These are phyloP conservation scores for Chaenocephalus aceratus DNA, from an alignment of 2,113 vertebrate genomes.

Conservation along the genomic window DNA sequence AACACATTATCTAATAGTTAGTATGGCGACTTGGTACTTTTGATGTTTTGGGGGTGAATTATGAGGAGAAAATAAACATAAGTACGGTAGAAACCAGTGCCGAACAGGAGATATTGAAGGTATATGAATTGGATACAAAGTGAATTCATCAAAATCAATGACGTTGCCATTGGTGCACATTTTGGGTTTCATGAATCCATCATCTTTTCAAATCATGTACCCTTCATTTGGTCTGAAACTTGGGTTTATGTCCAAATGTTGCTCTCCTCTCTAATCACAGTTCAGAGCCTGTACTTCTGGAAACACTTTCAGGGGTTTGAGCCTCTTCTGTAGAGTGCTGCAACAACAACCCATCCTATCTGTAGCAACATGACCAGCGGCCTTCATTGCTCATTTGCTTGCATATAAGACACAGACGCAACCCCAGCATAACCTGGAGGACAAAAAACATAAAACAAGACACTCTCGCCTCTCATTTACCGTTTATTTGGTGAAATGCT, in stretches of 20 bases:
- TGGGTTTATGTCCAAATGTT: no score
- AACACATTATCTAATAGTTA: not conserved
- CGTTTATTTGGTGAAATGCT: not conserved
- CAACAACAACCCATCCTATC: slow-evolving; percentile 13
- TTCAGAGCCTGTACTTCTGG: no score
- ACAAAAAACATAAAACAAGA: slow-evolving; percentile 40
- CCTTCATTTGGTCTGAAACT: not conserved
- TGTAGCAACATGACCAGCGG: slow-evolving; percentile 28
- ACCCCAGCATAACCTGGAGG: slow-evolving; percentile 32
- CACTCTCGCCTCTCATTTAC: slow-evolving; percentile 36
- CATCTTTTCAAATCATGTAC: not conserved
- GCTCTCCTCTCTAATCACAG: no score
- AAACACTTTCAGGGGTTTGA: not conserved
- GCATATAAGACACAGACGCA: slow-evolving; percentile 4
- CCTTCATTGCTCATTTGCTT: slow-evolving; percentile 25
- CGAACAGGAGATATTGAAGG: no score
- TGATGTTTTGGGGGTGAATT: no score
- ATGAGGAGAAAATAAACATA: no score
- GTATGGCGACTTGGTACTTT: no score
- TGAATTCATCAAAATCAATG: no score
- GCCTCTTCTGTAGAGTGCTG: not conserved
- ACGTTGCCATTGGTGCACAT: no score
- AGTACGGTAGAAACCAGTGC: no score
- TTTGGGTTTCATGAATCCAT: no score
- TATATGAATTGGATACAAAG: no score